Evolutionary conservation across 2,797 vertebrate genomes (phyloP).

Genomic region (Enteromius mattozi): DNA sequence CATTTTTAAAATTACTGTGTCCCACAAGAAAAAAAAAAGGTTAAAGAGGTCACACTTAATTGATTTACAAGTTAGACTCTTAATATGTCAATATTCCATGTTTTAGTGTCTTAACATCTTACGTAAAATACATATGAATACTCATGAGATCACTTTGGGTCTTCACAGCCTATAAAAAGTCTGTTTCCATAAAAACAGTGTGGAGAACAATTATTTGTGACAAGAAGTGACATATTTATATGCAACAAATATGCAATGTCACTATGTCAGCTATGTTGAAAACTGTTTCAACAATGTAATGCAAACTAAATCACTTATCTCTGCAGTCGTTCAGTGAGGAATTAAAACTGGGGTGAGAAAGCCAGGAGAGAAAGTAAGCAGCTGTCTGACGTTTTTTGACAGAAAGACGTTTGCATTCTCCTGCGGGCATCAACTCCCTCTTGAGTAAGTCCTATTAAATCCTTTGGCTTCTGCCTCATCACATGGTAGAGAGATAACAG

Average conservation of each 20-base stretch:
- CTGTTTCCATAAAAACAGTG: neutral
- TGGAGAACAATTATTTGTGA: slow-evolving; percentile 33
- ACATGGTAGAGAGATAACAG: slow-evolving; percentile 71
- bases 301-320: slow-evolving; percentile 50
- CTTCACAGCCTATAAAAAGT: neutral
- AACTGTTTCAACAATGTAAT: slow-evolving; percentile 40
- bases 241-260: slow-evolving; percentile 27
- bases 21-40: no score
- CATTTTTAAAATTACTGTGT: no score
- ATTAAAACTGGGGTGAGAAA: slow-evolving; percentile 36
- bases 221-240: slow-evolving; percentile 32
- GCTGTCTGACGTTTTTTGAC: slow-evolving; percentile 66
- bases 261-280: slow-evolving; percentile 31
- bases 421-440: slow-evolving; percentile 62
- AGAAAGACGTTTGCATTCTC: slow-evolving; percentile 60
- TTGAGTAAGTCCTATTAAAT: slow-evolving; percentile 70
- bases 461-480: slow-evolving; percentile 66
- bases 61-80: neutral
- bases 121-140: neutral
- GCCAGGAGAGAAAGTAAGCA: slow-evolving; percentile 45
- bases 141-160: neutral
- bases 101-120: neutral
- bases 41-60: neutral
- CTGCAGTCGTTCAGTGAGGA: slow-evolving; percentile 18
- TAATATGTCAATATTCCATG: neutral